Conservation (phyloP, 2,797 vertebrate genomes). For the Coregonus sp. region DNA sequence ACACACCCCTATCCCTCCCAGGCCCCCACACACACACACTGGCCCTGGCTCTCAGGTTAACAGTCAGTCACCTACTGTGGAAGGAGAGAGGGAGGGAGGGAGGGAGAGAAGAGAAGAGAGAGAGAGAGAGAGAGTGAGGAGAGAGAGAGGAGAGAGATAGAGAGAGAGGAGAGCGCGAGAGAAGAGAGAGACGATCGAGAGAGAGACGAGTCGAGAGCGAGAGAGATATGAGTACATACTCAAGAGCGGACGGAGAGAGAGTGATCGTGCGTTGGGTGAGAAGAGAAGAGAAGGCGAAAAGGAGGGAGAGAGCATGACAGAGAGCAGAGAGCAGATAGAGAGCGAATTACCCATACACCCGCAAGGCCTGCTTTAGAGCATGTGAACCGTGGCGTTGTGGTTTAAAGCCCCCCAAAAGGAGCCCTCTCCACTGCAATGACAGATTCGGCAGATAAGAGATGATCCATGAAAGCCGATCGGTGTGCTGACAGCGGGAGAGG, state of each 20-base stretch:
- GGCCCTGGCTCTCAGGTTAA: conserved; percentile 60
- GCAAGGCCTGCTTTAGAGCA: conserved; percentile 60
- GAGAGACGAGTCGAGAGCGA: conserved; percentile 16
- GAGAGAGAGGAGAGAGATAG: conserved; percentile 24
- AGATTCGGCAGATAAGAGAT: conserved; percentile 77
- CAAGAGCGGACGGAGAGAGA: too few species aligned
- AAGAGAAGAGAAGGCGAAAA: conserved; percentile 14
- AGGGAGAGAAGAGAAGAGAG: conserved; percentile 21
- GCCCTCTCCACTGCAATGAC: conserved; percentile 75
- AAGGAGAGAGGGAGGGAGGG: conserved; percentile 21
- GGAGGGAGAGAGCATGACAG: conserved; percentile 19
- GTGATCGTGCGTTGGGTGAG: too few species aligned
- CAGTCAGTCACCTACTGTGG: conserved; percentile 46
- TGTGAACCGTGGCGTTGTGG: conserved; percentile 62
- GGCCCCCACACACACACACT: conserved; percentile 27
- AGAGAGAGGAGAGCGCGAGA: conserved; percentile 20
- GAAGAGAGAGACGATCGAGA: conserved; percentile 14
- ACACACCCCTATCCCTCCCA: not conserved
- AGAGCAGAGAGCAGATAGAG: conserved; percentile 18
- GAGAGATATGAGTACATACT: too few species aligned
- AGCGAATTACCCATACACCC: conserved; percentile 42
- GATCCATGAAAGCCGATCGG: conserved; percentile 76
- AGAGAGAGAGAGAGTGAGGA: conserved; percentile 41
- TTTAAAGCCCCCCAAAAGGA: conserved; percentile 71
- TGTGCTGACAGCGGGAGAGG: conserved; percentile 73